Base-by-base conservation (phyloP, 2,797 vertebrate species). In the Notolabrus celidotus region DNA sequence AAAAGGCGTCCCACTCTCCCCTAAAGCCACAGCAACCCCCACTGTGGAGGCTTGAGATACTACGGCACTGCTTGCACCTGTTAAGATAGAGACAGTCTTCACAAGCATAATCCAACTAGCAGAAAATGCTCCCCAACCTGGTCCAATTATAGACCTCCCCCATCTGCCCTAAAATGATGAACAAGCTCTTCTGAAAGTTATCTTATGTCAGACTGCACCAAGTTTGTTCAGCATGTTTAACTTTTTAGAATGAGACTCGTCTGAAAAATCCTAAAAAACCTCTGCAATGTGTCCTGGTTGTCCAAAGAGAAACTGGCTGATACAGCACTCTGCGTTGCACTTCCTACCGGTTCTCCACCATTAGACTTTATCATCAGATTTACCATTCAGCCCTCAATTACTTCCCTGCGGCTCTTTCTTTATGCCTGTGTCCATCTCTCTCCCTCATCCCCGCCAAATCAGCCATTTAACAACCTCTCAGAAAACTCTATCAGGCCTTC, bases 331-430 rank as follows among this genome's bases (percentile, higher is more conserved):
- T 46, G 2, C 73, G 64, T 59, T 55, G 27, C 80, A 27, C 45
- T 60, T 84, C 36, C 27, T 71, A 55, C 69, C 56, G 20, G 64
- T 85, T 77, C 53, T 54, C 72, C 71, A 79, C 73, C 74, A 84
- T 80, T 84, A 80, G 20, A 83, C 58, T 60, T 52, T 64, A 74
- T 78, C 73, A 53, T 77, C 68, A 74, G 69, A 71, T 76, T 80
- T 74, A 50, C 49, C 58, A 79, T 71, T 79, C 58, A 74, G 38
- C 51, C 73, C 59, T 56, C 29, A 77, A 79, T 85, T 66, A 52
- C 78, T 67, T 78, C 70, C 70, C 31, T 54, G 39, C 36, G 53
- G 67, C 38, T 74, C 62, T 56, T 45, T 70, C 51, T 78, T 59
- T 58, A 53, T 41, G 45, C 67, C 56, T 29, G 38, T 65, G 75